Evolutionary conservation across 1,140 invertebrate genomes (phyloP).

Genomic region (Plectus sambesii): DNA sequence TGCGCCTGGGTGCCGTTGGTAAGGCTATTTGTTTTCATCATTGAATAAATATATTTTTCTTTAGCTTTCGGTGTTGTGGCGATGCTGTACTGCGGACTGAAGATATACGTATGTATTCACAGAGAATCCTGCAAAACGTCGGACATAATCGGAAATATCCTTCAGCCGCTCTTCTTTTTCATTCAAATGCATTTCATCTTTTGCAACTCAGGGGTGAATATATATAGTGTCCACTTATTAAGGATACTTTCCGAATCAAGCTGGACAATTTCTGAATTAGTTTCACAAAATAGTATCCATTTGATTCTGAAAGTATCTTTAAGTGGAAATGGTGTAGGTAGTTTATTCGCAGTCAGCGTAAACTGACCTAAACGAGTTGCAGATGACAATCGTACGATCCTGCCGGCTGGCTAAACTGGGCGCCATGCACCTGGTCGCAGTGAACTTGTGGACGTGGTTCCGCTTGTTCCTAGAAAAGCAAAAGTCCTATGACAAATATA

Average conservation of each 20-base stretch:
- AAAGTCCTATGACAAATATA: constrained; percentile 18
- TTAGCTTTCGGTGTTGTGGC: constrained; percentile 42
- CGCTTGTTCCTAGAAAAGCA: constrained; percentile 41
- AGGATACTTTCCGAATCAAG: too few species aligned
- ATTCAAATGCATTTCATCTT: constrained; percentile 46
- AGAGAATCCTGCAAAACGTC: constrained; percentile 29
- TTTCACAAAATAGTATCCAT: too few species aligned
- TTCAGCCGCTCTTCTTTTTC: constrained; percentile 40
- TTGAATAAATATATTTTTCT: too few species aligned
- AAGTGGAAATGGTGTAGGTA: not conserved
- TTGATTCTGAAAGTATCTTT: constrained; percentile 11
- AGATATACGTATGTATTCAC: constrained; percentile 41
- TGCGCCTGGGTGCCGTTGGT: constrained; percentile 42
- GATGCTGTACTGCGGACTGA: constrained; percentile 41
- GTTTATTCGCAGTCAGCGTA: constrained; percentile 3
- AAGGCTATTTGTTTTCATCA: too few species aligned
- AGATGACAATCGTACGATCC: constrained; percentile 34
- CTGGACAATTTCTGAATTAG: too few species aligned
- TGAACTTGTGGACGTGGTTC: constrained; percentile 44
- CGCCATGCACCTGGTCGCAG: constrained; percentile 42
- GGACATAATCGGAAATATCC: constrained; percentile 31
- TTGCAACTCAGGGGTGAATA: constrained; percentile 46
- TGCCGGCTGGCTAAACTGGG: constrained; percentile 40
- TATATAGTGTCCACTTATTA: too few species aligned
- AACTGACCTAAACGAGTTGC: too few species aligned